A percentile compares a stretch with the other conserved stretches of the same genome.
These are phyloP conservation scores for Anomalospiza imberbis DNA, from an alignment of 2,797 vertebrate genomes.

Conservation along the genomic window DNA sequence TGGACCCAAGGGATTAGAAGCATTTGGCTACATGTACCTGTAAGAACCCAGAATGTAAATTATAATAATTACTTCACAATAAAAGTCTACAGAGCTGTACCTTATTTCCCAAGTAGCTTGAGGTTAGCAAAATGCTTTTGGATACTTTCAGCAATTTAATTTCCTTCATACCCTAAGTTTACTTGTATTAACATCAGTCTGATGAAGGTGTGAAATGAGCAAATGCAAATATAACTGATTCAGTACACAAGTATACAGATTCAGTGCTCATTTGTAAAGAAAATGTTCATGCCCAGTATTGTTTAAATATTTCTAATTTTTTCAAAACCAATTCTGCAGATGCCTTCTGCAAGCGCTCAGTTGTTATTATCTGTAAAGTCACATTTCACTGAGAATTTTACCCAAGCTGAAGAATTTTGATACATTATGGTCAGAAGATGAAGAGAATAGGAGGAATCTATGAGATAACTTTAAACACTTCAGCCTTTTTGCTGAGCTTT, in stretches of 20 bases:
- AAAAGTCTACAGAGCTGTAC: not conserved
- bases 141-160: not conserved
- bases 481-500: not conserved
- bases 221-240: not conserved
- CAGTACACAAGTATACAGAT: not conserved
- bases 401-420: not conserved
- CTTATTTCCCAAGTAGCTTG: not conserved
- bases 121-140: constrained; percentile 33
- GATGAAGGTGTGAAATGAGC: not conserved
- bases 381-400: not conserved
- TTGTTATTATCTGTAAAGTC: not conserved
- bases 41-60: constrained; percentile 8
- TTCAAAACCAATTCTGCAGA: not conserved
- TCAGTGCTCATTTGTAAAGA: not conserved
- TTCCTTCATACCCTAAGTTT: not conserved
- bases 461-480: not conserved
- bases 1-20: constrained; percentile 6
- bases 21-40: not conserved
- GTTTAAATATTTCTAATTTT: not conserved
- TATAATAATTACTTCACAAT: not conserved
- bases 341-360: not conserved
- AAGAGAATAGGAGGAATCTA: not conserved
- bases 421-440: not conserved
- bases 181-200: not conserved
- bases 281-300: not conserved